Base-by-base conservation (phyloP, 2,888 invertebrate genomes). In the Hyles lineata region DNA sequence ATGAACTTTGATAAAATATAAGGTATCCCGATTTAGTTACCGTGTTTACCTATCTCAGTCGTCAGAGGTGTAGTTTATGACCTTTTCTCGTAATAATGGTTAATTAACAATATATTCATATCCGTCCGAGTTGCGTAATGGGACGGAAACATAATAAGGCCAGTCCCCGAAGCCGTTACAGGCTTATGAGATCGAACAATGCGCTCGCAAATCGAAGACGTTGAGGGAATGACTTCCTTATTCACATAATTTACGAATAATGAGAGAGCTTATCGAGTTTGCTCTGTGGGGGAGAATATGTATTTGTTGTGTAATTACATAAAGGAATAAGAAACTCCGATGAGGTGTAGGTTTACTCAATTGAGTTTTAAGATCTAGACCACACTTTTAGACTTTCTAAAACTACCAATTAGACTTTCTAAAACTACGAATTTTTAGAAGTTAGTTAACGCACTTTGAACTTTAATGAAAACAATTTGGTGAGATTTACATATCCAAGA, bases 141-240 rank as follows among this genome's bases (percentile, higher is more conserved):
- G 35, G 52, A 73, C 70, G 52, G 61, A 52, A 32, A 73, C 80
- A 87, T 89, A 90, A 89, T 89, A 81, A 87, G 79, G 52, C 71
- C 73, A 32, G 74, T 84, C 87, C 85, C 87, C 74, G 52, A 78
- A 79, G 87, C 76, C 77, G 79, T 70, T 71, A 74, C 61, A 15
- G n/a, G 35, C 55, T 73, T 70, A 73, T 70, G 60, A 73, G 74
- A 79, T 77, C 76, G 74, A 76, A 77, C 70, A 73, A 70, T 72
- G 25, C 72, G 25, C 72, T 75, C 76, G 75, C 75, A 76, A 79
- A 77, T 76, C 76, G 77, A 76, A 75, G 74, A 72, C 35, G 69
- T 74, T 32, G 55, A 43, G 71, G 75, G 86, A 83, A 89, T 89
- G 84, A 82, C 80, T 84, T 82, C 81, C 77, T 80, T 81, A 79